Evolutionary conservation across 2,888 invertebrate genomes (phyloP).

Genomic region (Aricia artaxerxes): DNA sequence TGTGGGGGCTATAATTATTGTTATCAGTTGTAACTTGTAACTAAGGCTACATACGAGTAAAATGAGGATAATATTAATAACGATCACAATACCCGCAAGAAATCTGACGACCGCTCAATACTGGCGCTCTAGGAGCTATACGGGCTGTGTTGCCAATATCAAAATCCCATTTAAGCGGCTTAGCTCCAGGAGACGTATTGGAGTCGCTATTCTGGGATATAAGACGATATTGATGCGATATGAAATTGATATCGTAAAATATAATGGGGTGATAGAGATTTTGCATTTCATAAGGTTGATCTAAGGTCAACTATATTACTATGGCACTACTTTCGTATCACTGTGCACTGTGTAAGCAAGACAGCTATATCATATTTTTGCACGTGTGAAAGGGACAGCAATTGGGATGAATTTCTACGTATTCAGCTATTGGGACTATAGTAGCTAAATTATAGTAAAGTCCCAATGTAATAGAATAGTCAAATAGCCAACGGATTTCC

Average conservation of each 20-base stretch:
- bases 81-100: background rate
- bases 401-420: no score
- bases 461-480: no score
- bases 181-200: conserved; percentile 41
- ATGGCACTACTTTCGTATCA: no score
- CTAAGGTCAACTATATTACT: no score
- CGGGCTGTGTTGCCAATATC: conserved; percentile 50
- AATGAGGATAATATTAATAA: background rate
- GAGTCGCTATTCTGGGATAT: conserved; percentile 37
- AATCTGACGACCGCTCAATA: conserved; percentile 23
- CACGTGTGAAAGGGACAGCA: no score
- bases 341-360: no score
- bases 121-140: conserved; percentile 11
- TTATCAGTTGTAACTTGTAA: no score
- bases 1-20: no score
- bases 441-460: no score
- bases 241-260: conserved; percentile 25
- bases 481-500: no score
- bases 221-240: conserved; percentile 34
- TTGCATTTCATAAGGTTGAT: background rate
- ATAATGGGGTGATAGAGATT: background rate
- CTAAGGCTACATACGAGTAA: background rate
- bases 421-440: no score
- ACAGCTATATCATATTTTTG: no score
- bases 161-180: conserved; percentile 58